Conservation (phyloP, 2,797 vertebrate species). For the Enteromius viviparus region DNA sequence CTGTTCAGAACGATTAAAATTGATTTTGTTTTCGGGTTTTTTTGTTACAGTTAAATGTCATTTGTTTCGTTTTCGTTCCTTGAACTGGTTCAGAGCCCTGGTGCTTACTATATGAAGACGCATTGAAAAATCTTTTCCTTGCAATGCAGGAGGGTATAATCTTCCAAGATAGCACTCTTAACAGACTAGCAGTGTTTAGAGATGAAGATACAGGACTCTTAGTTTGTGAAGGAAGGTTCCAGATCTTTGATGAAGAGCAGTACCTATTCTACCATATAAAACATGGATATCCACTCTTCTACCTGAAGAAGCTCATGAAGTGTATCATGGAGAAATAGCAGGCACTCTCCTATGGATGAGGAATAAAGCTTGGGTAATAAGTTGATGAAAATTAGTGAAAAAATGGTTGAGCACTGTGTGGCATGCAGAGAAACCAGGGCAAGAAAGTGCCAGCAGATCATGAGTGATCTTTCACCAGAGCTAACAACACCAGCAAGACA, state of each 20-base stretch:
- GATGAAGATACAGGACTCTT: not conserved
- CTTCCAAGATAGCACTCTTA: not conserved
- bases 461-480: conserved; percentile 29
- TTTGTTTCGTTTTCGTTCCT: too few relatives aligned
- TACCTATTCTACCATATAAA: not conserved
- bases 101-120: not conserved
- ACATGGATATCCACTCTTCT: not conserved
- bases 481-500: not conserved
- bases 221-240: not conserved
- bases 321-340: conserved; percentile 48
- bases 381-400: conserved; percentile 38
- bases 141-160: not conserved
- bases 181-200: not conserved
- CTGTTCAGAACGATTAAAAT: too few relatives aligned
- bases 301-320: conserved; percentile 41
- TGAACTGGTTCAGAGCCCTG: too few relatives aligned
- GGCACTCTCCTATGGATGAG: conserved; percentile 53
- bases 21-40: too few relatives aligned
- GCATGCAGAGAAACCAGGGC: conserved; percentile 29
- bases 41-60: too few relatives aligned
- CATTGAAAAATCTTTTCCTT: not conserved
- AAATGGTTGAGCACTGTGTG: not conserved
- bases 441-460: not conserved
- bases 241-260: not conserved
- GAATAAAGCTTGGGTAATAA: not conserved